A percentile compares a stretch with the other conserved stretches of the same genome.
These are phyloP conservation scores for Zophobas atratus DNA, from an alignment of 1,140 invertebrate species.

Conservation along the genomic window DNA sequence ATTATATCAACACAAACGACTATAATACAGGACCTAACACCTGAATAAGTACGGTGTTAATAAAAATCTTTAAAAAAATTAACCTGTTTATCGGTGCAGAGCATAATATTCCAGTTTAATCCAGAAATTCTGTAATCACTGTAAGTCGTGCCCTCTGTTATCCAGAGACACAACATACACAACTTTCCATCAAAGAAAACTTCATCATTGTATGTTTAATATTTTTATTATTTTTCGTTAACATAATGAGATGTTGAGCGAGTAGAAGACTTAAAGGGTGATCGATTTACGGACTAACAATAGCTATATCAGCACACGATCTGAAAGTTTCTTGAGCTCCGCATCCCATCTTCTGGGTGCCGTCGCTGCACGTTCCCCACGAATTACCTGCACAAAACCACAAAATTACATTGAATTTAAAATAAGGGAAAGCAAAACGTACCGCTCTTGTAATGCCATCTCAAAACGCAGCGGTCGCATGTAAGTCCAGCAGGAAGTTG, in stretches of 20 bases:
- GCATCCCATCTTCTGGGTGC: slow-evolving; percentile 80
- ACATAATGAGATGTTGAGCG: background rate
- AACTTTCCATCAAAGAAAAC: too few relatives aligned
- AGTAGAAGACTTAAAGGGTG: background rate
- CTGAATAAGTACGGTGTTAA: too few relatives aligned
- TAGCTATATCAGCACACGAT: slow-evolving; percentile 84
- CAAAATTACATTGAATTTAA: slow-evolving; percentile 16
- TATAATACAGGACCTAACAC: too few relatives aligned
- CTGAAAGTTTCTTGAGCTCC: slow-evolving; percentile 89
- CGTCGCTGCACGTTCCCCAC: slow-evolving; percentile 80
- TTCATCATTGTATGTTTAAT: too few relatives aligned
- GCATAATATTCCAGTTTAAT: too few relatives aligned
- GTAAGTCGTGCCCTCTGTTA: too few relatives aligned
- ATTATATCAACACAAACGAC: too few relatives aligned
- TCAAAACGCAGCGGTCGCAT: slow-evolving; percentile 74
- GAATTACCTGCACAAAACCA: slow-evolving; percentile 74
- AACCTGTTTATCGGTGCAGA: too few relatives aligned
- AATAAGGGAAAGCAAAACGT: slow-evolving; percentile 7
- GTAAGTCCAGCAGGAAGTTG: slow-evolving; percentile 69
- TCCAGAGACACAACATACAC: too few relatives aligned
- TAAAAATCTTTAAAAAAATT: too few relatives aligned
- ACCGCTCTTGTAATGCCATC: slow-evolving; percentile 75
- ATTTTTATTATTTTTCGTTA: background rate
- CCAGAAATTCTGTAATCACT: too few relatives aligned
- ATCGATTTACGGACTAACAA: slow-evolving; percentile 61